Percentiles rank a stretch among this genome's conserved stretches.
These are phyloP conservation scores for Eurois occulta DNA, from an alignment of 2,888 invertebrate genomes.

Conservation along the genomic window DNA sequence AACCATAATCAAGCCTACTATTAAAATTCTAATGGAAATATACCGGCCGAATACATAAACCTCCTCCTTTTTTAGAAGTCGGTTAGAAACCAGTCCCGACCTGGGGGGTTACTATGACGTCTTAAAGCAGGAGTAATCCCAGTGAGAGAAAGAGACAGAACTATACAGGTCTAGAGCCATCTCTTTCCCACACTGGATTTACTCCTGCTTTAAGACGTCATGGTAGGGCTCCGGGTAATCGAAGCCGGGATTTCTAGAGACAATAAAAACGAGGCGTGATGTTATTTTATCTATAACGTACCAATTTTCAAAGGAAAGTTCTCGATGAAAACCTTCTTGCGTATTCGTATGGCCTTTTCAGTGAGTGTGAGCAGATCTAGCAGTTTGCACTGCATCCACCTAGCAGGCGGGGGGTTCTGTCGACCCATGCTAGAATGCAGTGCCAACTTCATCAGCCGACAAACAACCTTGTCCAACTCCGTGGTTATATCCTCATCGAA, in stretches of 20 bases:
- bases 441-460: slow-evolving; percentile 84
- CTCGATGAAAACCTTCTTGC: slow-evolving; percentile 75
- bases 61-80: neutral
- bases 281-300: slow-evolving; percentile 56
- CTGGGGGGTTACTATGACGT: too few species aligned
- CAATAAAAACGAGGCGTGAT: neutral
- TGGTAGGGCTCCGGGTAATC: too few species aligned
- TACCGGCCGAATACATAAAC: neutral
- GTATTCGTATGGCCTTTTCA: slow-evolving; percentile 82
- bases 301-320: slow-evolving; percentile 74
- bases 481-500: slow-evolving; percentile 82
- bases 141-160: too few species aligned
- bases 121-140: too few species aligned
- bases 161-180: too few species aligned
- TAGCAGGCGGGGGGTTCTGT: slow-evolving; percentile 74
- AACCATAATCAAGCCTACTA: too few species aligned
- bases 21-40: neutral
- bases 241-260: neutral
- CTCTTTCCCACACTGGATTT: too few species aligned
- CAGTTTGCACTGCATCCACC: slow-evolving; percentile 85
- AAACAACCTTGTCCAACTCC: slow-evolving; percentile 82
- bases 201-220: too few species aligned
- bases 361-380: slow-evolving; percentile 83
- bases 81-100: neutral
- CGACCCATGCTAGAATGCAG: slow-evolving; percentile 73